phyloP scores from a whole-genome alignment of 2,113 vertebrate genomes.

The Periophthalmus modestus region DNA sequence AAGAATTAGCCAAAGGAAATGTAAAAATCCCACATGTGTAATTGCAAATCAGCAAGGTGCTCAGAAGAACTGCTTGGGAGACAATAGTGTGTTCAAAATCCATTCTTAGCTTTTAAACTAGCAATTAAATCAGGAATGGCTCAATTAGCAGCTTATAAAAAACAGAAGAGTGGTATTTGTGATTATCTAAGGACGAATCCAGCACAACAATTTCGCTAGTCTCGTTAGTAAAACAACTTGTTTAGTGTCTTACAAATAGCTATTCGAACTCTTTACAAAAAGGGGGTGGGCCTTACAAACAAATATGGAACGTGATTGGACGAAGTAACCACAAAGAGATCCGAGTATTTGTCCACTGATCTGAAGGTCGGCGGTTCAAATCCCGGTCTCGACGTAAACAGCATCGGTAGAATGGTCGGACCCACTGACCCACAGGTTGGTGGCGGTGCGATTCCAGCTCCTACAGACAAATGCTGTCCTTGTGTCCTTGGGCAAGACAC shows the following conservation, averaged over 20 bases:
- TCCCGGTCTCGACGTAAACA: too few relatives aligned
- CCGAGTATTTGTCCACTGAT: too few relatives aligned
- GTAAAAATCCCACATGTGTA: not conserved
- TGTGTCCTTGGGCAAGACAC: too few relatives aligned
- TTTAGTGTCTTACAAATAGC: not conserved
- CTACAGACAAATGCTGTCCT: too few relatives aligned
- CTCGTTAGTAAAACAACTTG: not conserved
- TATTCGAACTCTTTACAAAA: not conserved
- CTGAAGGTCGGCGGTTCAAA: too few relatives aligned
- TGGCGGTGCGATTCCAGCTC: too few relatives aligned
- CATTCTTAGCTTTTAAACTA: not conserved
- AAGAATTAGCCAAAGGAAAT: not conserved
- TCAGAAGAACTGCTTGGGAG: not conserved
- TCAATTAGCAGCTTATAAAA: not conserved
- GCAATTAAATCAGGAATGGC: not conserved
- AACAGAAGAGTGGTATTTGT: not conserved
- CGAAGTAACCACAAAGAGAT: too few relatives aligned
- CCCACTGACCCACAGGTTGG: too few relatives aligned
- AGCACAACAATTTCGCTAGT: not conserved
- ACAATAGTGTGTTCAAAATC: not conserved
- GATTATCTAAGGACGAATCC: not conserved
- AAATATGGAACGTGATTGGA: too few relatives aligned
- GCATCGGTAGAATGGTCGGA: too few relatives aligned
- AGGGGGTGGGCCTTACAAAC: too few relatives aligned
- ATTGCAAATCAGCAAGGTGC: not conserved